Evolutionary conservation across 1,140 invertebrate genomes (phyloP).

Genomic region (Drosophila navojoa): DNA sequence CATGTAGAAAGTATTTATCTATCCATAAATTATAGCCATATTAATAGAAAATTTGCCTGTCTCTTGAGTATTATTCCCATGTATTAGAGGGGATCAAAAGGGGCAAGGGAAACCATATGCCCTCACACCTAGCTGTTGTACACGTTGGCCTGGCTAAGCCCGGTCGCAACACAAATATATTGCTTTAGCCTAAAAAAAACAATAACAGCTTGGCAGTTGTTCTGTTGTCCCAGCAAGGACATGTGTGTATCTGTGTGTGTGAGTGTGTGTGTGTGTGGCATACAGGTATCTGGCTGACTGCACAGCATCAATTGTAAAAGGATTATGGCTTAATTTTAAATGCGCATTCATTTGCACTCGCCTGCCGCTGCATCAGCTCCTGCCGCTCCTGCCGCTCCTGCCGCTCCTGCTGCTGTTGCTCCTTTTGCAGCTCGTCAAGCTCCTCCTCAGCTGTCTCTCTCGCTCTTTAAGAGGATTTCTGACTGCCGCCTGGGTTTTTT

Average conservation of each 20-base stretch:
- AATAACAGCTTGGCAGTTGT: conserved; percentile 29
- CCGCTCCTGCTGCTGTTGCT: not conserved
- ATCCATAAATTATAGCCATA: not conserved
- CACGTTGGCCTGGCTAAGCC: conserved; percentile 38
- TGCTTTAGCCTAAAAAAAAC: conserved; percentile 37
- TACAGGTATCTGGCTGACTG: conserved; percentile 73
- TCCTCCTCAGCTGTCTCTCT: not conserved
- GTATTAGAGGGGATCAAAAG: conserved; percentile 1
- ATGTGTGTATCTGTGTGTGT: not conserved
- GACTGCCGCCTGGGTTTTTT: conserved; percentile 51
- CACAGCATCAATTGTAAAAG: conserved; percentile 82
- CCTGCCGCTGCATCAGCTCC: conserved; percentile 12
- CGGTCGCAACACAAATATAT: conserved; percentile 68
- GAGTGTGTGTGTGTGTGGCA: conserved; percentile 10
- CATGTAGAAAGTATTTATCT: no score
- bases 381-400: not conserved
- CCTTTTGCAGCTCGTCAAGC: not conserved
- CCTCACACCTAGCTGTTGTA: conserved; percentile 33
- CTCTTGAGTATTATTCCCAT: not conserved
- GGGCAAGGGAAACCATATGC: conserved; percentile 27
- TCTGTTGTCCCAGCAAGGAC: conserved; percentile 48
- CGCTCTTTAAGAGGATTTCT: conserved; percentile 67
- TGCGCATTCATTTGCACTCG: conserved; percentile 79
- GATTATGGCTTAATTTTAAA: conserved; percentile 81
- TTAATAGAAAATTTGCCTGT: conserved; percentile 2